A percentile compares a stretch with the other conserved stretches of the same genome.
phyloP scores from a whole-genome alignment of 2,888 invertebrate genomes.

The Pterostichus madidus region DNA sequence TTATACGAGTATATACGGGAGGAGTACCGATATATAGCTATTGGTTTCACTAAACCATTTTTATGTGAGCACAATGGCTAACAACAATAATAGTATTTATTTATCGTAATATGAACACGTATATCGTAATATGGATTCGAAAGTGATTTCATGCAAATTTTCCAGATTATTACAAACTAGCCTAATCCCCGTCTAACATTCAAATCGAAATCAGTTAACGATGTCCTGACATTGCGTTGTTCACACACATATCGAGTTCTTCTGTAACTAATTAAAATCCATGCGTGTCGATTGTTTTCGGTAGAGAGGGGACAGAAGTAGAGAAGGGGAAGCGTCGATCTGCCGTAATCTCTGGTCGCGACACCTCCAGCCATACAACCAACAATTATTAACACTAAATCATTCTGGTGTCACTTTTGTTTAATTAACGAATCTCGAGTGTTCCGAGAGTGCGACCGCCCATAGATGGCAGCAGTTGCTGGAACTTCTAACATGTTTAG shows the following conservation, averaged over 20 bases:
- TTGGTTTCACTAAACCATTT: too few relatives aligned
- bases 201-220: background rate
- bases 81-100: too few relatives aligned
- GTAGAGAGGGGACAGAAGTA: background rate
- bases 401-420: constrained; percentile 75
- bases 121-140: too few relatives aligned
- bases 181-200: too few relatives aligned
- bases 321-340: constrained; percentile 17
- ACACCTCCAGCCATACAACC: constrained; percentile 68
- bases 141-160: too few relatives aligned
- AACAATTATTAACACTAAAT: constrained; percentile 76
- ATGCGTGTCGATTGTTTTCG: constrained; percentile 52
- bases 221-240: background rate
- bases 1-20: too few relatives aligned
- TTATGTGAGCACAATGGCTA: too few relatives aligned
- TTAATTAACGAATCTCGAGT: constrained; percentile 73
- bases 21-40: too few relatives aligned
- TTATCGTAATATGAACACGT: too few relatives aligned
- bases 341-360: constrained; percentile 55
- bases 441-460: constrained; percentile 55
- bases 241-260: constrained; percentile 33
- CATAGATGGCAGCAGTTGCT: constrained; percentile 44
- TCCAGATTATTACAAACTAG: too few relatives aligned
- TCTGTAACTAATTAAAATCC: constrained; percentile 45
- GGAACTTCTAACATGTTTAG: constrained; percentile 67